phyloP scores from a whole-genome alignment of 2,797 vertebrate species.

The Antrozous pallidus region DNA sequence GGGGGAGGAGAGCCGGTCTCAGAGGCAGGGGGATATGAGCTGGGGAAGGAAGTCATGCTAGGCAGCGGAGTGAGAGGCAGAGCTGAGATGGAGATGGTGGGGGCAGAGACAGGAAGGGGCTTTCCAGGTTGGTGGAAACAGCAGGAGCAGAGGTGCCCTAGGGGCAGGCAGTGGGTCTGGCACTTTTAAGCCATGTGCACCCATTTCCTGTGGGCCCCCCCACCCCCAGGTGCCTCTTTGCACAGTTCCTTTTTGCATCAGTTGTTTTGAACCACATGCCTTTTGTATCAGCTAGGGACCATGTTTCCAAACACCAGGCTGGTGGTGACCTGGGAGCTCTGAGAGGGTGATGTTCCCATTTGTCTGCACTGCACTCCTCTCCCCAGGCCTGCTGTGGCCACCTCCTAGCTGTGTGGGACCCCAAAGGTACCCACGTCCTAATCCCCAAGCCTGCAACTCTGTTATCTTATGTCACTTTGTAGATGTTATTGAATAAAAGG shows the following conservation, averaged over 20 bases:
- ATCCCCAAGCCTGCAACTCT: background rate
- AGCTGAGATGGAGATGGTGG: background rate
- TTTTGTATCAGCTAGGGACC: background rate
- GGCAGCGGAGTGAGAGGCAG: background rate
- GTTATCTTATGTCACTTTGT: background rate
- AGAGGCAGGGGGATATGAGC: background rate
- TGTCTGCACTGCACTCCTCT: background rate
- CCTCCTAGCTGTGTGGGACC: background rate
- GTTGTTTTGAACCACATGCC: background rate
- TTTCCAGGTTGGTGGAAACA: background rate
- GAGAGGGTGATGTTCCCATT: background rate
- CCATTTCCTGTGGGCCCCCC: background rate
- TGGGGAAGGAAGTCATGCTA: background rate
- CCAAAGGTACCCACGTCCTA: fast-evolving
- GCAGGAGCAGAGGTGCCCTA: background rate
- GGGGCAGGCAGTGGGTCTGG: background rate
- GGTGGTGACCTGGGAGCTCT: background rate
- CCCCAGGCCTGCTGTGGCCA: background rate
- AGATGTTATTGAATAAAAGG: background rate
- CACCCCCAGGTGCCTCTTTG: background rate
- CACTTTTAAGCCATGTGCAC: fast-evolving
- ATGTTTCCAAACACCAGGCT: background rate
- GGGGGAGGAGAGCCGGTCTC: background rate
- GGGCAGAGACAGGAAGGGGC: too few relatives aligned
- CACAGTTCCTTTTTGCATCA: background rate